A percentile compares a stretch with the other conserved stretches of the same genome.
Conservation (phyloP, 2,888 invertebrate species). For the Spilarctia lutea region DNA sequence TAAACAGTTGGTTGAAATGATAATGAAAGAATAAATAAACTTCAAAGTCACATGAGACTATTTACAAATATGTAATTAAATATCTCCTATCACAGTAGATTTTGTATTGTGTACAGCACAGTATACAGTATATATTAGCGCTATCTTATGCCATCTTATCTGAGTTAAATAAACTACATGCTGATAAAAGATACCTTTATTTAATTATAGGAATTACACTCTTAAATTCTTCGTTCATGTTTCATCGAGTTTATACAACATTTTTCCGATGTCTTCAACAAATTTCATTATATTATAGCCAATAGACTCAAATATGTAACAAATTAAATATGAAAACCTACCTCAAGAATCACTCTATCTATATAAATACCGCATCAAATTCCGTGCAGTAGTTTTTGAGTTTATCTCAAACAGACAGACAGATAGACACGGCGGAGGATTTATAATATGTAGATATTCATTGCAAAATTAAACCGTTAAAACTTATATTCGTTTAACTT, state of each 20-base stretch:
- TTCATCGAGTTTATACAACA: background rate
- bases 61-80: conserved; percentile 1
- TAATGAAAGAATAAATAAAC: background rate
- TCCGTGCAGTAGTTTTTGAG: too few relatives aligned
- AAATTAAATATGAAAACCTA: too few relatives aligned
- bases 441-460: too few relatives aligned
- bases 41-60: background rate
- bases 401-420: too few relatives aligned
- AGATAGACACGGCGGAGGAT: too few relatives aligned
- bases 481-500: too few relatives aligned
- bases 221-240: background rate
- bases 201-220: background rate
- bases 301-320: too few relatives aligned
- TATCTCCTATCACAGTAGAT: conserved; percentile 1
- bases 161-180: conserved; percentile 16
- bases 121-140: conserved; percentile 17
- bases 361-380: too few relatives aligned
- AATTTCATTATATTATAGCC: too few relatives aligned
- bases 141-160: conserved; percentile 47
- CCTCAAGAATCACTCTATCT: too few relatives aligned
- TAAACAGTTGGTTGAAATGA: background rate
- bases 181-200: conserved; percentile 33
- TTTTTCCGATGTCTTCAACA: too few relatives aligned
- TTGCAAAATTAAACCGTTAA: too few relatives aligned
- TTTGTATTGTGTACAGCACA: conserved; percentile 14